Conservation (phyloP, 2,797 vertebrate genomes). For the Taenioides sp. region DNA sequence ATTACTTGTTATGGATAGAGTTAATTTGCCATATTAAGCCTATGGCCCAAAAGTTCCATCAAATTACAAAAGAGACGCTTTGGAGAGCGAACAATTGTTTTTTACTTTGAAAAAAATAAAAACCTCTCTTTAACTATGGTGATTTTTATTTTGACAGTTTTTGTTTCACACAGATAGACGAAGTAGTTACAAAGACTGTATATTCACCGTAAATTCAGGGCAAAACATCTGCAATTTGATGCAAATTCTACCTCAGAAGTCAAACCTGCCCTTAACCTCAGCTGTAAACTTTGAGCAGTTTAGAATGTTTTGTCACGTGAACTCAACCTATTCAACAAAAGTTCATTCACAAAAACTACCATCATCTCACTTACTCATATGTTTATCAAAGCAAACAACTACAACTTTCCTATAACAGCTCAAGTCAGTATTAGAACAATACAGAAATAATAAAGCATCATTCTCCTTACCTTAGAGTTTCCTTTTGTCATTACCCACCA, state of each 20-base stretch:
- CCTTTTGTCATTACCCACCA: conserved; percentile 2
- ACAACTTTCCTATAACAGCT: background rate
- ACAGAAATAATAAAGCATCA: background rate
- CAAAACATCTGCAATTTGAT: background rate
- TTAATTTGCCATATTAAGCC: background rate
- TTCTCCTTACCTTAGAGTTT: conserved; percentile 30
- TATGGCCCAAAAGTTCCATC: too few relatives aligned
- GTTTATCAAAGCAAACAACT: background rate
- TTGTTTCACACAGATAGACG: background rate
- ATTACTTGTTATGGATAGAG: too few relatives aligned
- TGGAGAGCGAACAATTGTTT: background rate
- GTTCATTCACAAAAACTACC: too few relatives aligned
- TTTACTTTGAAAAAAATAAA: background rate
- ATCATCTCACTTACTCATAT: background rate
- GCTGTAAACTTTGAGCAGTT: too few relatives aligned
- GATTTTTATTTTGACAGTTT: too few relatives aligned
- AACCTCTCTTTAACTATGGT: too few relatives aligned
- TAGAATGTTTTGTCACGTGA: too few relatives aligned
- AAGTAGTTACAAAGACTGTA: background rate
- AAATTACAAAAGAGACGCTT: too few relatives aligned
- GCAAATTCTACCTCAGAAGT: background rate
- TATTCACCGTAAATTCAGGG: background rate
- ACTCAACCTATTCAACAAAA: too few relatives aligned
- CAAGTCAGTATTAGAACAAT: background rate
- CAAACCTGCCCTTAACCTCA: too few relatives aligned